phyloP scores from a whole-genome alignment of 2,113 vertebrate genomes.

The Pituophis catenifer region DNA sequence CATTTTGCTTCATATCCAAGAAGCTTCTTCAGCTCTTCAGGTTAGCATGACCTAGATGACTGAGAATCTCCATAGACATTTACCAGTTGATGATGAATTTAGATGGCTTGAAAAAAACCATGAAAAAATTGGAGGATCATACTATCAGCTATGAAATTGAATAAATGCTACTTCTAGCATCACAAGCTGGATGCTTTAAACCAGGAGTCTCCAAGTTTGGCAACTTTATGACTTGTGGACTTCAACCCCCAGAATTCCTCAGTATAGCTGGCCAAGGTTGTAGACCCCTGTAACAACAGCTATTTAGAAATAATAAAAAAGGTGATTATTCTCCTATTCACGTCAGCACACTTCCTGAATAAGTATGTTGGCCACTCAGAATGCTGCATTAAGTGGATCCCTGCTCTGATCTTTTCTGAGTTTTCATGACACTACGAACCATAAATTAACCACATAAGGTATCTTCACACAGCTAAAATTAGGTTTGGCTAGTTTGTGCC shows the following conservation, averaged over 20 bases:
- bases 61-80: too few relatives aligned
- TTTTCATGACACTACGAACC: background rate
- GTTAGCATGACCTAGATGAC: too few relatives aligned
- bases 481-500: background rate
- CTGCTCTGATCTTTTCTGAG: background rate
- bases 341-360: background rate
- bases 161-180: background rate
- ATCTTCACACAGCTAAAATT: background rate
- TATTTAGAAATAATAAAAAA: background rate
- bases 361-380: background rate
- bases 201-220: background rate
- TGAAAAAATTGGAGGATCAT: background rate
- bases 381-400: background rate
- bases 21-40: too few relatives aligned
- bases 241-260: background rate
- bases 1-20: too few relatives aligned
- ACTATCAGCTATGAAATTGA: background rate
- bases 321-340: background rate
- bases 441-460: background rate
- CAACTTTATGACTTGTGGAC: background rate
- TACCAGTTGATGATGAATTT: background rate
- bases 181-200: background rate
- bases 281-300: background rate
- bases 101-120: background rate
- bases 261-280: background rate